A percentile compares a stretch with the other conserved stretches of the same genome.
These are phyloP conservation scores for Plectus sambesii DNA, from an alignment of 1,140 invertebrate species.

Conservation along the genomic window DNA sequence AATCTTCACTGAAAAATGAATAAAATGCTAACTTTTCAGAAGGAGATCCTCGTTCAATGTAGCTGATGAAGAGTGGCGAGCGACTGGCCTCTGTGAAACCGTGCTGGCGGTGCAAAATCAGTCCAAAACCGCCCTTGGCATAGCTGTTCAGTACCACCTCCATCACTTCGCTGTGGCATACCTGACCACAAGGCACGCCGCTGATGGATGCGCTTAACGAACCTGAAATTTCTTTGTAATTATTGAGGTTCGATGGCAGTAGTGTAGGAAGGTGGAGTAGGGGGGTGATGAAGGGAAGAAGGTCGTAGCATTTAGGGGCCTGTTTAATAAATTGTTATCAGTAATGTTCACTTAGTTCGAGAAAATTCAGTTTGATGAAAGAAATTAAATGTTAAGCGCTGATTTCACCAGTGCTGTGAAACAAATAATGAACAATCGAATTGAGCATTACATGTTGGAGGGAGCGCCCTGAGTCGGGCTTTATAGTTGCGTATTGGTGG, in stretches of 20 bases:
- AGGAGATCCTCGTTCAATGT: constrained; percentile 58
- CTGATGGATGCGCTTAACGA: constrained; percentile 23
- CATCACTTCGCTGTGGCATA: constrained; percentile 59
- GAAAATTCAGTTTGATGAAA: no score
- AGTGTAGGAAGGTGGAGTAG: no score
- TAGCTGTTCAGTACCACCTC: constrained; percentile 57
- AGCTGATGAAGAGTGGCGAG: constrained; percentile 52
- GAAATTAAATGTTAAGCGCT: no score
- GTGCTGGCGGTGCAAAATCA: constrained; percentile 47
- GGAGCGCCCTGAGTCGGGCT: no score
- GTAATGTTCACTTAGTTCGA: no score
- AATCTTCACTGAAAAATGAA: constrained; percentile 4
- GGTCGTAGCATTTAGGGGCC: no score
- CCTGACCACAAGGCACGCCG: constrained; percentile 47
- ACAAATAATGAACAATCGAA: no score
- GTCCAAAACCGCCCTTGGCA: constrained; percentile 47
- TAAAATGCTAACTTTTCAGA: constrained; percentile 57
- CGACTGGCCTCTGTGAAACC: constrained; percentile 8
- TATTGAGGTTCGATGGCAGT: constrained; percentile 15
- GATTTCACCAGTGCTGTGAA: no score
- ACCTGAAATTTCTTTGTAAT: constrained; percentile 22
- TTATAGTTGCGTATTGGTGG: no score
- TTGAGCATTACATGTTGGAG: no score
- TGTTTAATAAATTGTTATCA: no score
- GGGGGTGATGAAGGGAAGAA: no score